Percentiles rank a stretch among this genome's conserved stretches.
Conservation (phyloP, 2,888 invertebrate species). For the Polyommatus iphigenia region DNA sequence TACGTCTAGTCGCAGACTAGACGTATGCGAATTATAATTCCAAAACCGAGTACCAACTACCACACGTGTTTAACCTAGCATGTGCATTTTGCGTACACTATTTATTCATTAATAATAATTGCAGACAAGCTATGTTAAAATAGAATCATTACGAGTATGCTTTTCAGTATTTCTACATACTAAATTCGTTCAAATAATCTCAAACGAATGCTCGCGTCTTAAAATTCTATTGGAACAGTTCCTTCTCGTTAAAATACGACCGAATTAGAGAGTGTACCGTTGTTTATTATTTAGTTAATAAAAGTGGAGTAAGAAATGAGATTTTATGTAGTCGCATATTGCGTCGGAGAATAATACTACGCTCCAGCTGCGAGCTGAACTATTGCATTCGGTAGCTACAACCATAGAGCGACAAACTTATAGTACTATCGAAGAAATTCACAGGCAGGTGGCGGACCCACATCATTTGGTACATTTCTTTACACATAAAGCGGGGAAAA, state of each 20-base stretch:
- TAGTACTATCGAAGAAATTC: too few relatives aligned
- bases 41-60: too few relatives aligned
- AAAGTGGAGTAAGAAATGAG: constrained; percentile 28
- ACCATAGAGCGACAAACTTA: background rate
- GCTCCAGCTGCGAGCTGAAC: constrained; percentile 54
- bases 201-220: background rate
- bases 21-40: too few relatives aligned
- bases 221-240: background rate
- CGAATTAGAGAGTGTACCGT: constrained; percentile 10
- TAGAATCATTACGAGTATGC: too few relatives aligned
- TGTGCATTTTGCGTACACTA: background rate
- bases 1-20: too few relatives aligned
- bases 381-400: constrained; percentile 51
- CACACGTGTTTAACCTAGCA: background rate
- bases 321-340: constrained; percentile 31
- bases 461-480: too few relatives aligned
- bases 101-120: background rate
- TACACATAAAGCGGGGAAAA: too few relatives aligned
- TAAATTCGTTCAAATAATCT: background rate
- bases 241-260: constrained; percentile 17
- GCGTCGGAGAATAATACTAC: constrained; percentile 32
- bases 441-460: too few relatives aligned
- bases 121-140: too few relatives aligned
- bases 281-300: constrained; percentile 27
- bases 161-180: background rate